Evolutionary conservation across 2,797 vertebrate species (phyloP), one percentile per base, ranked within the genome.

Genomic region (Micropoecilia bifurca): DNA sequence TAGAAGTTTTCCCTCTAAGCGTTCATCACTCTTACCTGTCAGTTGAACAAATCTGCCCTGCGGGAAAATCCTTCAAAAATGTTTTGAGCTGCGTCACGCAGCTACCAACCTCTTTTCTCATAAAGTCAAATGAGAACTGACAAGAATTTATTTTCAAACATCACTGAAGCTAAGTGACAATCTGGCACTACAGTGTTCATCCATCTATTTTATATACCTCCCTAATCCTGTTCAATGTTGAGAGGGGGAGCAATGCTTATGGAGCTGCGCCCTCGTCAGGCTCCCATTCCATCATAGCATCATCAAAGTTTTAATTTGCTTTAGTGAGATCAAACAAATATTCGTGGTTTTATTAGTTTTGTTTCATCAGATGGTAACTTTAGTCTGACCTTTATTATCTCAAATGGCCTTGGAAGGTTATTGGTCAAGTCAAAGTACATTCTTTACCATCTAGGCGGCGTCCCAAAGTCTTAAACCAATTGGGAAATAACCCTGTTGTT

Each of bases 21-120:
- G 77, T 84, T 75, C 59, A 47, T 82, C 80, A 73, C 57, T 71
- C 82, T 84, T 82, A 81, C 74, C 45, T 80, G 78, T 75, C n/a
- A 47, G 69, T 73, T 57, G 45, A 78, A 80, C 74, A 74, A 10
- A 75, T 39, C 14, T 55, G 43, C 30, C 53, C 22, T 46, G 33
- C 8, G 25, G 39, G 50, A 71, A 79, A 43, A 74, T 1, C 47
- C 18, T 74, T 74, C 72, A 50, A 43, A 39, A 79, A 43, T 75
- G 81, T 36, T 53, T 48, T 59, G 30, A 79, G 20, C 76, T 50
- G 41, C 16, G 68, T 84, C 71, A 71, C 57, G 76, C 59, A 63
- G 30, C 18, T 20, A 33, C 53, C 36, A 39, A 28, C 55, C 61
- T 79, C 28, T 30, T 61, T 74, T 80, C 68, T 77, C 81, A 79